Evolutionary conservation across 2,113 vertebrate genomes (phyloP).

Genomic region (Puma concolor): DNA sequence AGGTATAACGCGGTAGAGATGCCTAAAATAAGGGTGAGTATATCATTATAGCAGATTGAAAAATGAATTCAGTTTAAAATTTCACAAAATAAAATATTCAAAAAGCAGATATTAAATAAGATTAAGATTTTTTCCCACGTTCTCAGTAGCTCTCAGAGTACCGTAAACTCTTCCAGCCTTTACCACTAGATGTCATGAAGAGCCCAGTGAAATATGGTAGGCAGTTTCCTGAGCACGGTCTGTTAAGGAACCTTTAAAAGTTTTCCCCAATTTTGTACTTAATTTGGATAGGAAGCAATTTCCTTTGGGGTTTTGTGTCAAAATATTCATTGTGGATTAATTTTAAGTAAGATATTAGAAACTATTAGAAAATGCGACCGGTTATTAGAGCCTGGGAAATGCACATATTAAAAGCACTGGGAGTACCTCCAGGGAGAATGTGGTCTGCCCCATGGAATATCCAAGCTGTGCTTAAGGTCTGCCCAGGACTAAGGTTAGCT

Average conservation of each 20-base stretch:
- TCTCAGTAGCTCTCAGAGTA: neutral
- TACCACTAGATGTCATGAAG: constrained; percentile 84
- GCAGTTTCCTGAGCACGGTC: fast-evolving
- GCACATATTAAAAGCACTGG: neutral
- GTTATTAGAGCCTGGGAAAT: neutral
- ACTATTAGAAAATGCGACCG: neutral
- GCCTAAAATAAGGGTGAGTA: neutral
- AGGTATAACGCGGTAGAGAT: neutral
- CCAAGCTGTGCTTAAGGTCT: neutral
- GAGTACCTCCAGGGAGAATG: neutral
- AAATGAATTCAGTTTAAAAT: neutral
- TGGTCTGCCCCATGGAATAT: neutral
- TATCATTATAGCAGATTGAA: neutral
- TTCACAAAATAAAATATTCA: constrained; percentile 29
- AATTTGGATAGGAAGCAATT: constrained; percentile 53
- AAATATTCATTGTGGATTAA: constrained; percentile 44
- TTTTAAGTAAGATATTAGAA: constrained; percentile 52
- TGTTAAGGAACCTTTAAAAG: neutral
- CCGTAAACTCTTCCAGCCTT: neutral
- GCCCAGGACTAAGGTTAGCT: neutral
- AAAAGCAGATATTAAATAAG: constrained; percentile 18
- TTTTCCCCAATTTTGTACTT: constrained; percentile 40
- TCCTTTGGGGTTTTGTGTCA: constrained; percentile 30
- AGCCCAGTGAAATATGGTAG: constrained; percentile 67
- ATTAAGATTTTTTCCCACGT: neutral